These are phyloP conservation scores for Rhinolophus ferrumequinum DNA, from an alignment of 2,113 vertebrate genomes.

Conservation along the genomic window DNA sequence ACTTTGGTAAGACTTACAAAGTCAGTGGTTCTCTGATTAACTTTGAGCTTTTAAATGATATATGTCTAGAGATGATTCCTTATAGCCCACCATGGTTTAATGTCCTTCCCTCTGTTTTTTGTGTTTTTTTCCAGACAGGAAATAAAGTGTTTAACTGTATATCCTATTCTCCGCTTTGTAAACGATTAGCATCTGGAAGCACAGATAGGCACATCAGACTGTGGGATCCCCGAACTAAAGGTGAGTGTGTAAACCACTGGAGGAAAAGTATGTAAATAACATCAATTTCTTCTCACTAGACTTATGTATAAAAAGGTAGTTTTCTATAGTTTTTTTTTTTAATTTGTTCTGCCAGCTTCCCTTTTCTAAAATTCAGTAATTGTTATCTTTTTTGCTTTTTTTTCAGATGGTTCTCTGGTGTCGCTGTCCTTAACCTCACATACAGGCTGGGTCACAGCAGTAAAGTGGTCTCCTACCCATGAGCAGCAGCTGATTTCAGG, in stretches of 20 bases:
- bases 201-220: constrained; percentile 95
- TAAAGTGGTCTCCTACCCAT: constrained; percentile 95
- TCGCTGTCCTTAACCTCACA: constrained; percentile 96
- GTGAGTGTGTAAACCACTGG: constrained; percentile 78
- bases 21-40: background rate
- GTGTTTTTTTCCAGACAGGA: constrained; percentile 89
- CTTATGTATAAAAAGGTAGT: background rate
- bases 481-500: constrained; percentile 97
- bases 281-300: background rate
- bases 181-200: constrained; percentile 94
- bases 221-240: constrained; percentile 97
- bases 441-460: constrained; percentile 96
- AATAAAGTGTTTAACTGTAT: constrained; percentile 98
- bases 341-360: background rate
- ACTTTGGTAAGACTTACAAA: constrained; percentile 89
- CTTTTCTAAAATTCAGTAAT: constrained; percentile 43
- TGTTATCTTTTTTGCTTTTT: background rate
- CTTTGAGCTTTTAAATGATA: background rate
- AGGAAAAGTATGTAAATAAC: background rate
- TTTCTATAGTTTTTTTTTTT: background rate
- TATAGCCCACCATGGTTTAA: background rate
- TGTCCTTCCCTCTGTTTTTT: constrained; percentile 47
- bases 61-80: constrained; percentile 5
- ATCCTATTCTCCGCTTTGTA: constrained; percentile 95
- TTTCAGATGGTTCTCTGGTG: constrained; percentile 95